Percentiles rank a stretch among this genome's conserved stretches.
phyloP scores from a whole-genome alignment of 2,113 vertebrate species.

The Terrapene triunguis region DNA sequence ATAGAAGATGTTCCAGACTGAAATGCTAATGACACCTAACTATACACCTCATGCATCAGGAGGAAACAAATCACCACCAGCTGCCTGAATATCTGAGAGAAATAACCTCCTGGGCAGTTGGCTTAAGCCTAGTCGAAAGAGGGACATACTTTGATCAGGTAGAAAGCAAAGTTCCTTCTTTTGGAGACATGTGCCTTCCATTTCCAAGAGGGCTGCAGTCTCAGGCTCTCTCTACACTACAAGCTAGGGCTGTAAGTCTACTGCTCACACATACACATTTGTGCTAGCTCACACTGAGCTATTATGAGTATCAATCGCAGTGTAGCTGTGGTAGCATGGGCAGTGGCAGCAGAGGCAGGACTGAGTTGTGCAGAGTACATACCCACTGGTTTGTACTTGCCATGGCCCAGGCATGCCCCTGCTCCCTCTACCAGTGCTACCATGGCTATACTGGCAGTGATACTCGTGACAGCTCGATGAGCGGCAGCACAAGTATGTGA shows the following conservation, averaged over 20 bases:
- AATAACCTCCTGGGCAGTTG: neutral
- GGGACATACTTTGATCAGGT: neutral
- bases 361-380: neutral
- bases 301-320: neutral
- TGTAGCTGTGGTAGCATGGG: neutral
- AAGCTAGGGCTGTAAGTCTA: neutral
- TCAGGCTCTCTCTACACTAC: neutral
- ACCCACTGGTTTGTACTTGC: neutral
- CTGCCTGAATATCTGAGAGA: neutral
- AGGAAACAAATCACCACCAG: neutral
- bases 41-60: constrained; percentile 6
- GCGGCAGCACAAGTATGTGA: neutral
- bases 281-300: neutral
- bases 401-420: neutral
- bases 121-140: neutral
- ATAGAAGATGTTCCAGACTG: constrained; percentile 17
- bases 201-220: neutral
- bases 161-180: neutral
- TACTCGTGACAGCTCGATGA: neutral
- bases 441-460: neutral
- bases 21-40: neutral
- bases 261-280: too few relatives aligned
- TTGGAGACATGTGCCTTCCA: neutral
- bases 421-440: neutral
- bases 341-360: neutral